Evolutionary conservation across 1,140 invertebrate species (phyloP).

Genomic region (Physella acuta): DNA sequence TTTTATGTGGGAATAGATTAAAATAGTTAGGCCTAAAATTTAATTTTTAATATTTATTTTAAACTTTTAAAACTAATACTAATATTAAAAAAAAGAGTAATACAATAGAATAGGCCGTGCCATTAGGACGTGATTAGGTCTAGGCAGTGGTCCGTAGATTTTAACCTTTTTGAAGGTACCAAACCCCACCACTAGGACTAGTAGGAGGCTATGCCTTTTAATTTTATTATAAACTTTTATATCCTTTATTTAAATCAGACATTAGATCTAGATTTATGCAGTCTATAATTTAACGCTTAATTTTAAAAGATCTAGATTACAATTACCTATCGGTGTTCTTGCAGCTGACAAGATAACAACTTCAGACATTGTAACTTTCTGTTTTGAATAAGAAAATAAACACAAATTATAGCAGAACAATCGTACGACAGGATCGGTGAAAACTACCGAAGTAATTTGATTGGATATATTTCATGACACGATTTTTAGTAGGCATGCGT

Average conservation of each 20-base stretch:
- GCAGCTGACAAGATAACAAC: conserved; percentile 70
- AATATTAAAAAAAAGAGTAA: too few relatives aligned
- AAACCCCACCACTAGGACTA: background rate
- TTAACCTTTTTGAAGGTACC: background rate
- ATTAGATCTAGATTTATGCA: background rate
- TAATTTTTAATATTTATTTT: too few relatives aligned
- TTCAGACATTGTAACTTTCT: conserved; percentile 22
- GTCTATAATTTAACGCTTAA: background rate
- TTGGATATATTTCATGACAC: conserved; percentile 14
- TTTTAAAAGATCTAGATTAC: background rate
- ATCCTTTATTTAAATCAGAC: background rate
- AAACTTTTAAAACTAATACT: too few relatives aligned
- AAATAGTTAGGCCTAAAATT: too few relatives aligned
- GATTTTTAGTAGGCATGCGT: background rate
- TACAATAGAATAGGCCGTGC: too few relatives aligned
- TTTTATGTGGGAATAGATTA: too few relatives aligned
- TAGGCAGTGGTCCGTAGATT: too few relatives aligned
- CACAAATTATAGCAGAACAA: background rate
- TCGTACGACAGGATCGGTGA: background rate
- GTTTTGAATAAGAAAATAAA: background rate
- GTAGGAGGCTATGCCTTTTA: background rate
- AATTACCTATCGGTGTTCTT: conserved; percentile 70
- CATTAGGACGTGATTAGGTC: too few relatives aligned
- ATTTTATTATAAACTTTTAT: background rate
- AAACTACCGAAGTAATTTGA: background rate